Percentiles rank a stretch among this genome's conserved stretches.
phyloP scores from a whole-genome alignment of 2,888 invertebrate genomes.

The Steromphala cineraria region DNA sequence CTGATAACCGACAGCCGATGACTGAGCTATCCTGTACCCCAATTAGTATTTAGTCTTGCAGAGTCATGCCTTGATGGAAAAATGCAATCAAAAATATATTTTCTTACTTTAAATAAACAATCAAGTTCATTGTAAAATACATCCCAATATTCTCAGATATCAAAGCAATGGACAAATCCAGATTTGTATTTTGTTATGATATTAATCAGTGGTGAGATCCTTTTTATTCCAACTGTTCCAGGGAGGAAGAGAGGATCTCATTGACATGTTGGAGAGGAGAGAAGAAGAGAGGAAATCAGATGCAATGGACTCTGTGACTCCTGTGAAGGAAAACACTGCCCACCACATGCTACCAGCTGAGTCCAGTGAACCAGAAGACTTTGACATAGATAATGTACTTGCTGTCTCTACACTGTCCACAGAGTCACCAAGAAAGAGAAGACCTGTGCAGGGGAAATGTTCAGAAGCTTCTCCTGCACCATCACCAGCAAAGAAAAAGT shows the following conservation, averaged over 20 bases:
- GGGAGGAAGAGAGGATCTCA: background rate
- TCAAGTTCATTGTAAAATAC: too few species aligned
- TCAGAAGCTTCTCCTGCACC: background rate
- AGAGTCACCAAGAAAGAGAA: background rate
- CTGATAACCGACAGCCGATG: too few species aligned
- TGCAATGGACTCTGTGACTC: background rate
- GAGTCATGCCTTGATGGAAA: too few species aligned
- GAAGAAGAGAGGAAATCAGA: background rate
- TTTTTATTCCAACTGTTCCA: background rate
- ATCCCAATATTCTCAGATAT: too few species aligned
- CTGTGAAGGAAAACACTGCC: background rate
- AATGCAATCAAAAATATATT: too few species aligned
- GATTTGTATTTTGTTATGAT: too few species aligned
- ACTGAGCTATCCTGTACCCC: too few species aligned
- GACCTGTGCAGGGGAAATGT: background rate
- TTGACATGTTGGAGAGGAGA: background rate
- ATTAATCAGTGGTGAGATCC: too few species aligned
- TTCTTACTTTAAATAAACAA: too few species aligned
- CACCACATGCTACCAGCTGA: background rate
- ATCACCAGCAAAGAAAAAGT: background rate
- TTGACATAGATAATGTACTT: background rate
- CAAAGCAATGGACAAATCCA: too few species aligned
- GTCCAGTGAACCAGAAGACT: background rate
- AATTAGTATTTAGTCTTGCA: too few species aligned
- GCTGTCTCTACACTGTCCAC: background rate